Percentiles rank a stretch among this genome's conserved stretches.
Conservation (phyloP, 2,113 vertebrate genomes). For the Microcebus griseorufus region DNA sequence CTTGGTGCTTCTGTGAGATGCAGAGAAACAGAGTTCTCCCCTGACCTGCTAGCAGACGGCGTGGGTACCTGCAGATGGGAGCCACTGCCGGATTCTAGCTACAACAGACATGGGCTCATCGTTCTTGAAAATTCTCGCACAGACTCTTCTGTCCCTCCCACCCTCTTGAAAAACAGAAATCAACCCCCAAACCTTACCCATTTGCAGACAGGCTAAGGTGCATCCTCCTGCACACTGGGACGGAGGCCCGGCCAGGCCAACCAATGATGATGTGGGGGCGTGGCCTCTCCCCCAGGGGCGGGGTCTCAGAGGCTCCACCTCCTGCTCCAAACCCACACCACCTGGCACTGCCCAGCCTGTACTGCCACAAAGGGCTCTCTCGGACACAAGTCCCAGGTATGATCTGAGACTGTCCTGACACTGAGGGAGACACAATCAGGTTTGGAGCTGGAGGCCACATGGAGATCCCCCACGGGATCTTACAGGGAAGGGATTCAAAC, state of each 20-base stretch:
- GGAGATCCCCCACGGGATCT: background rate
- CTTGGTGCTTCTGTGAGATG: slow-evolving; percentile 60
- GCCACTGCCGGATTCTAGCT: slow-evolving; percentile 50
- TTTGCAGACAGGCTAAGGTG: background rate
- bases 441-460: background rate
- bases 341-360: background rate
- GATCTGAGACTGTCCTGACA: background rate
- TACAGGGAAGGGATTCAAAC: background rate
- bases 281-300: background rate
- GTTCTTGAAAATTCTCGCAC: slow-evolving; percentile 37
- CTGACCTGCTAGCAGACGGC: slow-evolving; percentile 60
- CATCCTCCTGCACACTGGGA: background rate
- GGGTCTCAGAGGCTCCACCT: background rate
- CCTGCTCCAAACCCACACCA: background rate
- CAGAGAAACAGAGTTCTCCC: slow-evolving; percentile 48
- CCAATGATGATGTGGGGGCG: background rate
- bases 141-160: background rate
- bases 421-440: background rate
- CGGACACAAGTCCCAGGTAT: background rate
- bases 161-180: background rate
- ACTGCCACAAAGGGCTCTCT: background rate
- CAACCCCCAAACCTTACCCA: background rate
- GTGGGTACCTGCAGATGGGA: slow-evolving; percentile 62
- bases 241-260: background rate
- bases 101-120: background rate